Evolutionary conservation across 2,113 vertebrate genomes (phyloP).

Genomic region (Triplophysa siluroides): DNA sequence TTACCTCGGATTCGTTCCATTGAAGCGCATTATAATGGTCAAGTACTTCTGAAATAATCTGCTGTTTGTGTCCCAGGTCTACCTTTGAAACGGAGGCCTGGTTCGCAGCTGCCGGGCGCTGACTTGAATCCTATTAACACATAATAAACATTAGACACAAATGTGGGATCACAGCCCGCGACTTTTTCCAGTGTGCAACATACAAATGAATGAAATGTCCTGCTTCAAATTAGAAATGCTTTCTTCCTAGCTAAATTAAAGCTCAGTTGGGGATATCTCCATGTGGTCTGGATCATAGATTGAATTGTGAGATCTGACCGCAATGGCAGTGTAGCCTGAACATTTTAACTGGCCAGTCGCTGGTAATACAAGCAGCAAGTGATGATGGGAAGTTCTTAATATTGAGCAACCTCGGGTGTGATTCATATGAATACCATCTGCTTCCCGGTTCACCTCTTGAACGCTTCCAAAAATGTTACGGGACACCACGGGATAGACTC

Average conservation of each 20-base stretch:
- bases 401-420: slow-evolving; percentile 22
- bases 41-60: slow-evolving; percentile 49
- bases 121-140: slow-evolving; percentile 47
- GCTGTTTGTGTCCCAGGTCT: slow-evolving; percentile 30
- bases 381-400: slow-evolving; percentile 44
- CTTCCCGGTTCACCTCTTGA: slow-evolving; percentile 8
- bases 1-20: slow-evolving; percentile 43
- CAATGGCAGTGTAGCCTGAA: slow-evolving; percentile 25
- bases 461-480: slow-evolving; percentile 5
- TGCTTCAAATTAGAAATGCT: slow-evolving; percentile 12
- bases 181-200: slow-evolving; percentile 20
- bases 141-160: slow-evolving; percentile 38
- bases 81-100: slow-evolving; percentile 42
- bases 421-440: slow-evolving; percentile 49
- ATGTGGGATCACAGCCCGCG: slow-evolving; percentile 27
- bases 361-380: slow-evolving; percentile 45
- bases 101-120: slow-evolving; percentile 27
- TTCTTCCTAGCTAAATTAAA: slow-evolving; percentile 34
- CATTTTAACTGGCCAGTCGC: slow-evolving; percentile 46
- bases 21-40: slow-evolving; percentile 49
- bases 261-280: slow-evolving; percentile 6
- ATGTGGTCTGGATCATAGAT: slow-evolving; percentile 43
- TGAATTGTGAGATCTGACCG: slow-evolving; percentile 1
- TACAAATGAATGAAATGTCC: slow-evolving; percentile 14
- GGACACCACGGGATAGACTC: slow-evolving; percentile 19